Evolutionary conservation across 2,113 vertebrate species (phyloP).

Genomic region (Nettapus auritus): DNA sequence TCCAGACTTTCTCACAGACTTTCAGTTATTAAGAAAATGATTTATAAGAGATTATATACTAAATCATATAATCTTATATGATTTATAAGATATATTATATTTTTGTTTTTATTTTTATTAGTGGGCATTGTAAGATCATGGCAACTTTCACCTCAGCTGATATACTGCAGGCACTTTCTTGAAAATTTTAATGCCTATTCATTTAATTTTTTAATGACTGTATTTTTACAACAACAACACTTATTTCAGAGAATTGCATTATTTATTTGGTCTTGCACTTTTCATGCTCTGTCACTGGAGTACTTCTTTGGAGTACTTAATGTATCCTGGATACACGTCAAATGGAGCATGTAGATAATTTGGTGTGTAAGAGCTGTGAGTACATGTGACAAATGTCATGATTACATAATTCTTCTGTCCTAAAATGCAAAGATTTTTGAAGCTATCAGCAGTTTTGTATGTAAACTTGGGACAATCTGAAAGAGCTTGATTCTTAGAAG

Average conservation of each 20-base stretch:
- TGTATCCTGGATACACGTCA: not conserved
- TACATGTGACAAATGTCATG: not conserved
- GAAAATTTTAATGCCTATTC: not conserved
- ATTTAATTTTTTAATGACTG: not conserved
- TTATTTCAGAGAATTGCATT: not conserved
- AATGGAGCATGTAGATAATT: not conserved
- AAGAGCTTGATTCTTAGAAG: not conserved
- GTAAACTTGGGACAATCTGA: not conserved
- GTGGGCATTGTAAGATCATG: not conserved
- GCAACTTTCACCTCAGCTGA: not conserved
- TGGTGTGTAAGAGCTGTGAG: accelerated
- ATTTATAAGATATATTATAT: too few species aligned
- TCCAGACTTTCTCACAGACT: not conserved
- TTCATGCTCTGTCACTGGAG: not conserved
- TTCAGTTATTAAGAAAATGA: not conserved
- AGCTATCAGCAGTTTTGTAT: not conserved
- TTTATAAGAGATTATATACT: not conserved
- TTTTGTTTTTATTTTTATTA: conserved; percentile 32
- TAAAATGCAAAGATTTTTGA: not conserved
- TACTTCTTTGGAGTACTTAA: not conserved
- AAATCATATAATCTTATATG: too few species aligned
- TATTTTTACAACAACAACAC: not conserved
- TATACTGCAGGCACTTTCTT: not conserved
- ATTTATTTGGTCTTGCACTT: not conserved
- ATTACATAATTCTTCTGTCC: not conserved